Conservation (phyloP, 2,113 vertebrate genomes). For the Bubo blakistoni region DNA sequence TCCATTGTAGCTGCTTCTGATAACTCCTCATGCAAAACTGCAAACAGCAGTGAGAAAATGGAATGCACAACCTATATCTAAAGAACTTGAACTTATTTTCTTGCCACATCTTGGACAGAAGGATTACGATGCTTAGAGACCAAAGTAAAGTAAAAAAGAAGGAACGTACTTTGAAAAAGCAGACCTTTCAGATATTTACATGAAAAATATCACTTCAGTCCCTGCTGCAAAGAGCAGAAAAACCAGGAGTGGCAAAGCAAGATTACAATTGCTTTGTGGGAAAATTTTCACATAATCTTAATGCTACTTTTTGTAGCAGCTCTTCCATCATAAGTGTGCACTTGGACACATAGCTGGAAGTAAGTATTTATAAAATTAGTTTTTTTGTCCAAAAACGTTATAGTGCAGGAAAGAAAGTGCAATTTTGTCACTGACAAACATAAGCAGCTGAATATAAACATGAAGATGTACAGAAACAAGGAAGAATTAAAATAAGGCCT, state of each 20-base stretch:
- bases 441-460: background rate
- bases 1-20: background rate
- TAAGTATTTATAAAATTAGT: background rate
- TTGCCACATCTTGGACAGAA: background rate
- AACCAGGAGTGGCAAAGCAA: background rate
- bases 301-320: background rate
- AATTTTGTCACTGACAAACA: background rate
- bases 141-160: background rate
- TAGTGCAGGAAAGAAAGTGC: background rate
- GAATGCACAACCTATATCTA: background rate
- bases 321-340: background rate
- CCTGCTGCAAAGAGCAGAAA: background rate
- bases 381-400: background rate
- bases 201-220: background rate
- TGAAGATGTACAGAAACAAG: background rate
- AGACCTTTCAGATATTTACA: background rate
- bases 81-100: background rate
- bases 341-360: background rate
- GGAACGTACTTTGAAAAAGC: background rate
- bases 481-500: background rate
- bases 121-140: background rate
- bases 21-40: background rate
- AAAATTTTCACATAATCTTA: background rate
- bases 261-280: background rate
- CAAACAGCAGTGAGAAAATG: background rate